Base-by-base conservation (phyloP, 2,113 vertebrate genomes). In the Laticauda laticaudata region DNA sequence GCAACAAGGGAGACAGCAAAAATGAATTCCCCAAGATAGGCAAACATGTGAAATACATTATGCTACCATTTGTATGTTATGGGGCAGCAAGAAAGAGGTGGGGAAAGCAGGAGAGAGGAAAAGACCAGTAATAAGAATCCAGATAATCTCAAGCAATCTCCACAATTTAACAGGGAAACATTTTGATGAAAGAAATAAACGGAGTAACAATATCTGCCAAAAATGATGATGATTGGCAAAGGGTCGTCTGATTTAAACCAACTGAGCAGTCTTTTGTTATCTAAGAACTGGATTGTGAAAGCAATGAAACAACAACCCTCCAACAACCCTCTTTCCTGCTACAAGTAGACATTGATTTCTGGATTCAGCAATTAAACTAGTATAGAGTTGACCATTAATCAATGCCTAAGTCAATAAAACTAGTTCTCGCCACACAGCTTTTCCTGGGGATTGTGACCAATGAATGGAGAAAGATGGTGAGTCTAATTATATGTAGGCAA, bases 171-270 rank as follows among this genome's bases (percentile, higher is more conserved):
- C 10, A 43, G 2, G 1, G 93, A 59, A 94, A 56, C 15, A 93
- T 92, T 91, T 88, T 0, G 2, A 94, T 54, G 1, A 4, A 94
- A 88, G 0, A 10, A 20, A 0, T 14, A 1, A n/a, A 92, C 88
- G 96, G 95, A 94, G 95, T 96, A 97, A 97, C 95, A 95, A 95
- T 11, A 24, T 92, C 93, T 23, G 2, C 96, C 96, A 97, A 94
- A 96, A 94, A 95, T 94, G 95, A 97, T 89, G 34, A 39, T 89
- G 93, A 91, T 96, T 96, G 43, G 94, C 93, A 96, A 75, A 86
- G 87, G 20, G 64, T 92, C 1, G 0, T 93, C 97, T 95, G 96
- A 96, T 93, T 97, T 95, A 97, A 96, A 0, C 0, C 96, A 93
- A 92, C 94, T 48, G 23, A 24, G 34, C 24, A 21, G 15, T 53